Base-by-base conservation (phyloP, 2,797 vertebrate genomes). In the Enteromius radiatus region DNA sequence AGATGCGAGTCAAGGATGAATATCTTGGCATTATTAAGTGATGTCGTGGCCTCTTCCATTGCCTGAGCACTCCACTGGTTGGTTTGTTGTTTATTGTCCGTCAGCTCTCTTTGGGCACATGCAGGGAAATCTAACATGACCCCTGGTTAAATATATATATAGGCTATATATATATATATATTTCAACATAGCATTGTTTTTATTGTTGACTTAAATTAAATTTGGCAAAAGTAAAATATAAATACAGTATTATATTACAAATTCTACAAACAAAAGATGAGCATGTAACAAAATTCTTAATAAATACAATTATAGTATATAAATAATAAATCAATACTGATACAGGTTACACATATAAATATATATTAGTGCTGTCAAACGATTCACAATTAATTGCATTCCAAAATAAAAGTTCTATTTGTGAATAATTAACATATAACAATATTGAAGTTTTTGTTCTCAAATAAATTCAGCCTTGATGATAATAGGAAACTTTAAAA, bases 11-110 rank as follows among this genome's bases (percentile, higher is more conserved):
- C 45, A 56, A 80, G 80, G 56, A 87, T 80, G 52, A 81, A 86
- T 67, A 76, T 86, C 74, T 76, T 69, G 33, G 70, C 80, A 78
- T 88, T 85, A 86, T 88, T 79, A 84, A 83, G 81, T 85, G 71
- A 86, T 76, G 81, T 47, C 17, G 21, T 56, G 36, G 56, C 52
- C 73, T 77, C 26, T 77, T 52, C 38, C 28, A 31, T 69, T 69
- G 59, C 47, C 41, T 23, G 38, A 21, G 21, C 8, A 38, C 67
- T 73, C 52, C 28, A 74, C 65, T 52, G 23, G 28, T 26, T 52
- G 23, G 28, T 26, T 52, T 36, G 47, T 73, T 23, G 28, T 23
- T 61, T 49, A 71, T 36, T 70, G 47, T 49, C 11, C 5, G 3
- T 68, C 33, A 26, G 33, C 52, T 45, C 64, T 59, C 8, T 11